Evolutionary conservation across 2,888 invertebrate genomes (phyloP), one percentile per base, ranked within the genome.

Genomic region (Anorthoa munda): DNA sequence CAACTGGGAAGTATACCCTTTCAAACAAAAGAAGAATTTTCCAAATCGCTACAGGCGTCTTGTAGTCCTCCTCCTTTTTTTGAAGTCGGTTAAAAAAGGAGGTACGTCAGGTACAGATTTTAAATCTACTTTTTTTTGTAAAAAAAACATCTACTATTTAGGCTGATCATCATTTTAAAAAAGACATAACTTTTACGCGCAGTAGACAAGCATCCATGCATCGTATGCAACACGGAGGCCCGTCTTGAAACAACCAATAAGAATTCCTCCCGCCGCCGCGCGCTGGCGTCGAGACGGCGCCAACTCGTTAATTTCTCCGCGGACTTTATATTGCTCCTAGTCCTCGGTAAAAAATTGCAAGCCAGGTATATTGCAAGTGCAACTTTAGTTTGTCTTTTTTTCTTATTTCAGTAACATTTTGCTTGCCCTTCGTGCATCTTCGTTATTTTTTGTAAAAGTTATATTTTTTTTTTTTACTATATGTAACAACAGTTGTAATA

Each of bases 211-310:
- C 78, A 75, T 74, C 70, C 39, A 78, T 60, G 68, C 26, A 67
- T 61, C 21, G 31, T 75, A 31, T 51, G 58, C 72, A 72, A 77
- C 60, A 83, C 85, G 91, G 90, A 91, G 93, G 90, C 93, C 87
- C 84, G 93, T 87, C 92, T 81, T 84, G 79, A 71, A 81, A 86
- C 86, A 88, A 79, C 94, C 94, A 94, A 94, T 94, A 81, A 91
- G 87, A 90, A 84, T 71, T 75, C 86, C 71, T 85, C 86, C 86
- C 87, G 88, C 87, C 88, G 87, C 72, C 84, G 88, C 86, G 89
- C 85, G 88, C 87, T 83, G 75, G 82, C 88, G 86, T 77, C 91
- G 83, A 90, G 88, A 90, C 85, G 87, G 91, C 90, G 90, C 90
- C 92, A 91, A 85, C 82, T 79, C 67, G 72, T 75, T 82, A 84